Evolutionary conservation across 2,888 invertebrate genomes (phyloP), one percentile per base, ranked within the genome.

Genomic region (Drosophila peninsularis): DNA sequence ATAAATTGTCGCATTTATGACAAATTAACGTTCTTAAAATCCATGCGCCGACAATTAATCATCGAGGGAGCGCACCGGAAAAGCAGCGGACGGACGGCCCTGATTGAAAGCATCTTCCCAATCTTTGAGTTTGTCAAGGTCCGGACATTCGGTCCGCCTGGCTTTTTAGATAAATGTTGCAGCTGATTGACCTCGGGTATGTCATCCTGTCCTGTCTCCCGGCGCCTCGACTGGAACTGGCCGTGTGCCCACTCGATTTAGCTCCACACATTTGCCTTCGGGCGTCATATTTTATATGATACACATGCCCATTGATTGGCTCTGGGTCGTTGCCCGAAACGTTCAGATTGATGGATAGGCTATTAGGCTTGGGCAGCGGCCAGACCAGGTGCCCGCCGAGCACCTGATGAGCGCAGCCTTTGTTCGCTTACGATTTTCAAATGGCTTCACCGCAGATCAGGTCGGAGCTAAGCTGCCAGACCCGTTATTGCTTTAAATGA

Each of bases 1-100:
- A 57, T 72, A 71, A 70, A 69, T 75, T 65, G 70, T 67, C 63
- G 69, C 73, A 81, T 72, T 70, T 88, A 84, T 89, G 83, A 84
- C 88, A 84, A 84, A 84, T 84, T 84, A 84, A 84, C 89, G 88
- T 81, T 84, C 79, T 75, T 78, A 84, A 89, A 88, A 74, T 75
- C 79, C 89, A 75, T 58, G 66, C 75, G 55, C 70, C 75, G 75
- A 65, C 88, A 84, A 89, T 84, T 88, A 87, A 84, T 84, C 83
- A 84, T 88, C 73, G 64, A 57, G 62, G 52, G 36, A 62, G 61
- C 37, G 19, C 32, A 49, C 55, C 45, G 73, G 62, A 50, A 45
- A 58, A 58, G 39, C 62, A 44, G 60, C 47, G 41, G 30, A 24
- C 47, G 41, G 30, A 24, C 21, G 44, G 37, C 34, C 50, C 54